A percentile compares a stretch with the other conserved stretches of the same genome.
phyloP scores from a whole-genome alignment of 2,113 vertebrate genomes.

The Stomatorhinus ivindoensis region DNA sequence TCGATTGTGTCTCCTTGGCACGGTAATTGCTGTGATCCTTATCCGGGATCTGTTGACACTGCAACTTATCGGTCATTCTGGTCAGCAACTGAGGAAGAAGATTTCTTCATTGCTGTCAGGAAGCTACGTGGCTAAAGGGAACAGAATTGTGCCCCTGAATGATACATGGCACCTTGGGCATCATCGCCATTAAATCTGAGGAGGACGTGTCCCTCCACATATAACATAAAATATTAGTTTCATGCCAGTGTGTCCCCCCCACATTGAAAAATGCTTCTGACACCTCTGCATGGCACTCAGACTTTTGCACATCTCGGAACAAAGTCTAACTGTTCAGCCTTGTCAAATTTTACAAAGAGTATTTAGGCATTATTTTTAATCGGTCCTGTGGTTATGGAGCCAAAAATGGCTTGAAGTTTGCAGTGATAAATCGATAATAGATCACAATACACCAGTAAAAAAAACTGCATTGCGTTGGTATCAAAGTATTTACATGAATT shows the following conservation, averaged over 20 bases:
- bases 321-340: conserved; percentile 39
- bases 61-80: conserved; percentile 70
- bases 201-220: no score
- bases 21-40: conserved; percentile 68
- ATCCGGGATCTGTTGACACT: conserved; percentile 68
- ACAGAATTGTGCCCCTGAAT: conserved; percentile 36
- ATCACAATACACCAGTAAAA: neutral
- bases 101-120: conserved; percentile 59
- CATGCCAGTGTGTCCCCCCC: no score
- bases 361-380: conserved; percentile 12
- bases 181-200: no score
- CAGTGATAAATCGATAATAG: no score
- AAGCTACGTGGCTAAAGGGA: conserved; percentile 50
- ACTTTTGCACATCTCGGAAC: conserved; percentile 26
- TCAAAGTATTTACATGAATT: neutral
- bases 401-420: neutral
- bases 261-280: no score
- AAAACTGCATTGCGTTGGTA: neutral
- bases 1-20: conserved; percentile 77
- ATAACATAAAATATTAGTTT: no score
- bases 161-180: conserved; percentile 26
- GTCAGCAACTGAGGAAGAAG: conserved; percentile 64
- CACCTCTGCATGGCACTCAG: neutral
- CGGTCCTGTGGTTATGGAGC: neutral
- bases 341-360: conserved; percentile 32